Percentiles rank a stretch among this genome's conserved stretches.
These are phyloP conservation scores for Trididemnum miniatum DNA, from an alignment of 23 tunicate species.

Conservation along the genomic window DNA sequence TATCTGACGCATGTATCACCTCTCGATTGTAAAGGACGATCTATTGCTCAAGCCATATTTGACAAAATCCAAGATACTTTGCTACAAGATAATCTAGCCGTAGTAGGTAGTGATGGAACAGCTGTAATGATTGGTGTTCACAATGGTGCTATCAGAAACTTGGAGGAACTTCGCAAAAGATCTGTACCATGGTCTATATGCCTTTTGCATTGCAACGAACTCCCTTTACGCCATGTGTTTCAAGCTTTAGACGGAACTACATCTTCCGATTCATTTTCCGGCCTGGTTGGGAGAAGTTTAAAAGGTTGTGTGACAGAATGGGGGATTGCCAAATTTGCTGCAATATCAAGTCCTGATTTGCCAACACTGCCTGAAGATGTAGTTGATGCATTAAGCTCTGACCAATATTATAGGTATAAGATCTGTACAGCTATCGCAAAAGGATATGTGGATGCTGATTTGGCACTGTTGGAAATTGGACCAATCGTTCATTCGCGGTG, in stretches of 20 bases:
- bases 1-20: background rate
- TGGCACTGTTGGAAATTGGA: too few relatives aligned
- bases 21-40: too few relatives aligned
- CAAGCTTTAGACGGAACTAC: background rate
- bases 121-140: too few relatives aligned
- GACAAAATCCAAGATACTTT: background rate
- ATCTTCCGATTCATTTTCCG: background rate
- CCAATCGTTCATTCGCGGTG: too few relatives aligned
- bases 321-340: background rate
- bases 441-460: background rate
- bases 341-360: too few relatives aligned
- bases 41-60: too few relatives aligned
- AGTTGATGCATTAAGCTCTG: too few relatives aligned
- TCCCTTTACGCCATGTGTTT: too few relatives aligned
- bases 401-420: too few relatives aligned
- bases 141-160: too few relatives aligned
- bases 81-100: background rate
- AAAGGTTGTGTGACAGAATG: background rate
- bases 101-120: constrained; percentile 7
- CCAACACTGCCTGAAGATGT: too few relatives aligned
- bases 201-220: too few relatives aligned
- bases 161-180: background rate
- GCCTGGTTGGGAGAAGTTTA: background rate
- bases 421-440: background rate
- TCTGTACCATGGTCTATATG: background rate